phyloP scores from a whole-genome alignment of 23 tunicate species.

The Styela clava region DNA sequence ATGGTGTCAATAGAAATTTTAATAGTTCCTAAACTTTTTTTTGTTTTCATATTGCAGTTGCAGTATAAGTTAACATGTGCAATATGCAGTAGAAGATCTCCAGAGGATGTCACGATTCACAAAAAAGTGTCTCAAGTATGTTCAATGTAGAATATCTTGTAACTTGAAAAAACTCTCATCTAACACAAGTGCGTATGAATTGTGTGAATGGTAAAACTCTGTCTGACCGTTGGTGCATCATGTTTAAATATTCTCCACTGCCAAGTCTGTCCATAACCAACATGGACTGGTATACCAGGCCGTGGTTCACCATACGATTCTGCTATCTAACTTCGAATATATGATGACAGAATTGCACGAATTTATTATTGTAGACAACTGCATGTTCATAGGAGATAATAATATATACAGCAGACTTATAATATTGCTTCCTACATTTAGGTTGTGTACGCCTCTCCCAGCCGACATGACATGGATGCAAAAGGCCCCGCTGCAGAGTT shows the following conservation, averaged over 20 bases:
- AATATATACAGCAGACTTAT: too few species aligned
- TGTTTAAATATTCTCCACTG: too few species aligned
- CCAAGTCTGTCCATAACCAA: too few species aligned
- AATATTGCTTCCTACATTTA: too few species aligned
- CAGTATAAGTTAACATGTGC: conserved; percentile 81
- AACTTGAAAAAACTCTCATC: background rate
- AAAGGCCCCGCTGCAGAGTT: conserved; percentile 77
- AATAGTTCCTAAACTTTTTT: background rate
- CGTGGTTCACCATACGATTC: too few species aligned
- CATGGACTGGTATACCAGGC: too few species aligned
- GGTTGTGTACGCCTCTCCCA: conserved; percentile 94
- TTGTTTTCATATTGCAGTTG: conserved; percentile 35
- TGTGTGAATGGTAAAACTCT: too few species aligned
- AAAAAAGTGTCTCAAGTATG: conserved; percentile 70
- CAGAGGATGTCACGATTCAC: conserved; percentile 53
- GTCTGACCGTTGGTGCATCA: too few species aligned
- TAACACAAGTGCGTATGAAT: background rate
- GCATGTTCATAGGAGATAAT: too few species aligned
- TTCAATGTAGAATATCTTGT: background rate
- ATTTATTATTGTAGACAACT: too few species aligned
- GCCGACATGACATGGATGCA: conserved; percentile 73
- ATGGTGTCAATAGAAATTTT: background rate
- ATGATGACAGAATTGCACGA: too few species aligned
- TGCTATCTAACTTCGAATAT: too few species aligned
- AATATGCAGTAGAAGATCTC: conserved; percentile 49